Conservation (phyloP, 2,888 invertebrate species). For the Aporophyla lueneburgensis region DNA sequence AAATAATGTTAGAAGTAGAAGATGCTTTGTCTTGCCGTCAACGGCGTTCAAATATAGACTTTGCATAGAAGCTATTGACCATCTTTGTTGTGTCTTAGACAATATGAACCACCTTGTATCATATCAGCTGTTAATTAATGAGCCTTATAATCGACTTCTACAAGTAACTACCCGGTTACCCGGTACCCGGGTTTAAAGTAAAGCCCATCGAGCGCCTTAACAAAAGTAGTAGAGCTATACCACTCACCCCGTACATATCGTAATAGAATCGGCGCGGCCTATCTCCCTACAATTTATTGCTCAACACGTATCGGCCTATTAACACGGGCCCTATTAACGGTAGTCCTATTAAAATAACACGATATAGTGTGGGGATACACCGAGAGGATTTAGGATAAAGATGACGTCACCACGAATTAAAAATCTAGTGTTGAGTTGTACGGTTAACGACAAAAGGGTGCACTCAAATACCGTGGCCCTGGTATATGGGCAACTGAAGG, state of each 20-base stretch:
- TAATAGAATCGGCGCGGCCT: slow-evolving; percentile 70
- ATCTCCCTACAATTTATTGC: slow-evolving; percentile 69
- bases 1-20: neutral
- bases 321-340: slow-evolving; percentile 68
- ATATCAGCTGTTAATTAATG: neutral
- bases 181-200: neutral
- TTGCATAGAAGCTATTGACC: neutral
- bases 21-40: neutral
- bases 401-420: neutral
- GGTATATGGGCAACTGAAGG: no score
- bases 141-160: no score
- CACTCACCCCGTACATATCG: slow-evolving; percentile 64
- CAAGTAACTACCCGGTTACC: neutral
- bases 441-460: no score
- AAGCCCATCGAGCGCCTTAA: neutral
- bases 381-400: slow-evolving; percentile 24
- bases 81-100: no score
- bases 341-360: slow-evolving; percentile 69
- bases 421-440: neutral
- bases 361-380: slow-evolving; percentile 56
- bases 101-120: neutral
- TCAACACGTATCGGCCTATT: slow-evolving; percentile 68
- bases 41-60: neutral
- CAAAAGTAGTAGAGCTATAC: slow-evolving; percentile 36
- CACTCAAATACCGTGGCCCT: no score